Evolutionary conservation across 2,888 invertebrate genomes (phyloP).

Genomic region (Nemotelus nigrinus): DNA sequence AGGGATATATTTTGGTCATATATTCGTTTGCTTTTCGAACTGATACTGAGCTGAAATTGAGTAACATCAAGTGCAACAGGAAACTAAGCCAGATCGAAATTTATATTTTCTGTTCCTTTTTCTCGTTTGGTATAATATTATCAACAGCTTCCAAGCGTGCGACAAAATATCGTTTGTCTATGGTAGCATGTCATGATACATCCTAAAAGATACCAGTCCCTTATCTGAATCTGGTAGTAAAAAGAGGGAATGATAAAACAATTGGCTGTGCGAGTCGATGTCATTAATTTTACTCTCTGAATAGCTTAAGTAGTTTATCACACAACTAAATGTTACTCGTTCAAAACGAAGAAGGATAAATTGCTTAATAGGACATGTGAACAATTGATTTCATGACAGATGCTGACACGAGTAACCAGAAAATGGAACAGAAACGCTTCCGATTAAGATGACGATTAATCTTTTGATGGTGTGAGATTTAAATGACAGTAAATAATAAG

Average conservation of each 20-base stretch:
- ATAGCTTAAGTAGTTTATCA: slow-evolving; percentile 39
- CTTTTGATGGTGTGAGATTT: too few relatives aligned
- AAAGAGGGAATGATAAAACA: slow-evolving; percentile 32
- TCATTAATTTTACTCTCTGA: slow-evolving; percentile 34
- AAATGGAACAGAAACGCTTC: too few relatives aligned
- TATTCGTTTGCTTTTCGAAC: too few relatives aligned
- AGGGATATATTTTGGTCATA: too few relatives aligned
- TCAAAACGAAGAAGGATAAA: not conserved
- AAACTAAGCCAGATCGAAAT: not conserved
- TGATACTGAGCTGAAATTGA: not conserved
- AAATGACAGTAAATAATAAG: too few relatives aligned
- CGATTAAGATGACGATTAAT: too few relatives aligned
- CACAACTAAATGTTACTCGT: not conserved
- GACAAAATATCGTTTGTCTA: slow-evolving; percentile 29
- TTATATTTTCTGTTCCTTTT: not conserved
- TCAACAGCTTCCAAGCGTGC: slow-evolving; percentile 23
- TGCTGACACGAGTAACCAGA: slow-evolving; percentile 12
- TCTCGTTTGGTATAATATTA: slow-evolving; percentile 8
- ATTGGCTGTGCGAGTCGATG: slow-evolving; percentile 22
- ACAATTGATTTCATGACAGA: slow-evolving; percentile 26
- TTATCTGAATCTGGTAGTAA: not conserved
- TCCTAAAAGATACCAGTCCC: slow-evolving; percentile 28
- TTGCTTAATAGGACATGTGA: slow-evolving; percentile 2
- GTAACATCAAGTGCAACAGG: not conserved
- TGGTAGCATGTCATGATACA: slow-evolving; percentile 24